Conservation (phyloP, 2,113 vertebrate species). For the Columba janthina region DNA sequence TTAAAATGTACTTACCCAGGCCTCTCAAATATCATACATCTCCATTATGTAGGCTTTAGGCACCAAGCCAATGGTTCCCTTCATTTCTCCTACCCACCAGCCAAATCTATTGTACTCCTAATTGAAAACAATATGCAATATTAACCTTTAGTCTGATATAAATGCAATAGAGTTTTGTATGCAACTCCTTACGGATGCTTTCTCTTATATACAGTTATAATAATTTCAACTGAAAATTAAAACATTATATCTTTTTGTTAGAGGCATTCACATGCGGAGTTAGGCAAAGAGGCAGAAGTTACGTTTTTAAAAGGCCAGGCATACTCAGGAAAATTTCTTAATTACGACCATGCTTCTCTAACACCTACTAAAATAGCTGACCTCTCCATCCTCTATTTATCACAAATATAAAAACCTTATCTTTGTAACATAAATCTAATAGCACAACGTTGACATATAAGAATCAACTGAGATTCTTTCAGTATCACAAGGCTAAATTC, state of each 20-base stretch:
- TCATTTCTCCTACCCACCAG: slow-evolving; percentile 99
- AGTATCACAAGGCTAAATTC: neutral
- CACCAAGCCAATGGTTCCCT: slow-evolving; percentile 93
- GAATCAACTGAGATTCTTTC: neutral
- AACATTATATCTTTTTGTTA: slow-evolving; percentile 66
- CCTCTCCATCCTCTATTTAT: neutral
- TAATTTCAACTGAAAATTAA: slow-evolving; percentile 71
- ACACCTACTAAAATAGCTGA: neutral
- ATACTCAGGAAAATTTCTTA: slow-evolving; percentile 15
- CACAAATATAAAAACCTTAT: neutral
- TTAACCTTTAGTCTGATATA: slow-evolving; percentile 82
- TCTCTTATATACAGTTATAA: slow-evolving; percentile 73
- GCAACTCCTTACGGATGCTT: slow-evolving; percentile 74
- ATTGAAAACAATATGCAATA: slow-evolving; percentile 83
- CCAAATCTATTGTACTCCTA: slow-evolving; percentile 95
- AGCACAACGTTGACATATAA: neutral
- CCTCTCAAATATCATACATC: slow-evolving; percentile 89
- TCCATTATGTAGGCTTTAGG: slow-evolving; percentile 95
- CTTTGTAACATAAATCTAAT: neutral
- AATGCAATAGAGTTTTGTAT: slow-evolving; percentile 74
- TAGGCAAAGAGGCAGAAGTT: slow-evolving; percentile 64
- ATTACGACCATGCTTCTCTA: neutral
- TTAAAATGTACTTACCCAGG: slow-evolving; percentile 88
- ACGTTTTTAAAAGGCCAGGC: slow-evolving; percentile 44
- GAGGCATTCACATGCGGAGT: slow-evolving; percentile 48